Conservation (phyloP, 2,797 vertebrate genomes). For the Lithobates sylvaticus region DNA sequence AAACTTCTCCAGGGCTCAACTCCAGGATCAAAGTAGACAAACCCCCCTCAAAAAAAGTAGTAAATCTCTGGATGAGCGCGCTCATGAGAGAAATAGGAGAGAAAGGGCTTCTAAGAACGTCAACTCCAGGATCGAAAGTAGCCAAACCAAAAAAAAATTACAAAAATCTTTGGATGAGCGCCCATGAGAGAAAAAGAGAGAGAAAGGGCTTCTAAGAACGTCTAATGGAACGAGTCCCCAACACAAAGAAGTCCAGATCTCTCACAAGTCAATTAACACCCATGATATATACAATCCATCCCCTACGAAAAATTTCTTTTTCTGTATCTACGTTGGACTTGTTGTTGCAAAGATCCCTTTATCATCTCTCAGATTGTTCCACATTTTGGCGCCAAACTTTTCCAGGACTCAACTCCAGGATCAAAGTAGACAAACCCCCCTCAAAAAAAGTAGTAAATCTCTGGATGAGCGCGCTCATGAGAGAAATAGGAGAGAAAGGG, state of each 20-base stretch:
- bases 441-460: too few species aligned
- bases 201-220: not conserved
- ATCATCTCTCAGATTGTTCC: too few species aligned
- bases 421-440: not conserved
- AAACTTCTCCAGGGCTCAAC: not conserved
- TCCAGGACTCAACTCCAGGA: not conserved
- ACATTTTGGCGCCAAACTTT: not conserved
- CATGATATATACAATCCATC: not conserved
- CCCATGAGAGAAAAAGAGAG: too few species aligned
- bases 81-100: too few species aligned
- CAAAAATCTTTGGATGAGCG: not conserved
- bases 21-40: not conserved
- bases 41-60: not conserved
- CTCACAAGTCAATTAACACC: not conserved
- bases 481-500: too few species aligned
- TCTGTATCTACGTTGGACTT: too few species aligned
- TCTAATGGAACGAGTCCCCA: not conserved
- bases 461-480: too few species aligned
- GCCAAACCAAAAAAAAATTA: not conserved
- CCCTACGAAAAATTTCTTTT: not conserved
- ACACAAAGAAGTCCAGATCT: not conserved
- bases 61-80: too few species aligned
- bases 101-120: too few species aligned
- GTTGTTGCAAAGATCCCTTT: too few species aligned
- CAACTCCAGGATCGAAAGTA: not conserved